Conservation (phyloP, 1,140 invertebrate species). For the Daktulosphaira vitifoliae region DNA sequence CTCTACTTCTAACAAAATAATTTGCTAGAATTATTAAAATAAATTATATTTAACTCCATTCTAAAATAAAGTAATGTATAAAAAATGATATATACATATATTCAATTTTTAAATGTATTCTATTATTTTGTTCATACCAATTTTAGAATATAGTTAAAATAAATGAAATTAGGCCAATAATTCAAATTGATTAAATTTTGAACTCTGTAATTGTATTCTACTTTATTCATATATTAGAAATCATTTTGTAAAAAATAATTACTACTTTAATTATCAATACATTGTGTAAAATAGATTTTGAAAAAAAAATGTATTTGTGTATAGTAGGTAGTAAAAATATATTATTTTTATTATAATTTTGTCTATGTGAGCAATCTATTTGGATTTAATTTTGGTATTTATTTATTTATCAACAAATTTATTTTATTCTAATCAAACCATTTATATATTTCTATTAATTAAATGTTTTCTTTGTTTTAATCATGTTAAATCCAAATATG, state of each 20-base stretch:
- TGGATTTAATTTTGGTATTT: conserved; percentile 24
- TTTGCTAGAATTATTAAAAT: conserved; percentile 21
- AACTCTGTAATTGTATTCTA: neutral
- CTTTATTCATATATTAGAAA: conserved; percentile 21
- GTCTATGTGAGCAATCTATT: conserved; percentile 25
- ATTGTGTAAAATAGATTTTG: conserved; percentile 22
- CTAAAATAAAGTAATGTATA: neutral
- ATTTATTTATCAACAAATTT: conserved; percentile 11
- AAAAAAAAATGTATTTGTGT: conserved; percentile 9
- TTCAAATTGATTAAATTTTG: too few relatives aligned
- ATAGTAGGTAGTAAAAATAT: conserved; percentile 7
- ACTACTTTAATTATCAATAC: conserved; percentile 10
- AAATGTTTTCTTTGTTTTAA: conserved; percentile 6
- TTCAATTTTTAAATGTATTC: conserved; percentile 26
- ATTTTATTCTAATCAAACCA: conserved; percentile 4
- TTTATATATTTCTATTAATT: neutral
- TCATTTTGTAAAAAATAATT: conserved; percentile 25
- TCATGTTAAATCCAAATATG: conserved; percentile 27
- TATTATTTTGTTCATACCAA: conserved; percentile 22
- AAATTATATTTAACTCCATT: conserved; percentile 25
- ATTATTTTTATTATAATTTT: conserved; percentile 13
- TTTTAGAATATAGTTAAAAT: neutral
- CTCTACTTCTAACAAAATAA: conserved; percentile 26
- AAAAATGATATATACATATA: conserved; percentile 3
- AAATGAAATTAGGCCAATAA: conserved; percentile 5